phyloP scores from a whole-genome alignment of 2,888 invertebrate species.

The Celastrina argiolus region DNA sequence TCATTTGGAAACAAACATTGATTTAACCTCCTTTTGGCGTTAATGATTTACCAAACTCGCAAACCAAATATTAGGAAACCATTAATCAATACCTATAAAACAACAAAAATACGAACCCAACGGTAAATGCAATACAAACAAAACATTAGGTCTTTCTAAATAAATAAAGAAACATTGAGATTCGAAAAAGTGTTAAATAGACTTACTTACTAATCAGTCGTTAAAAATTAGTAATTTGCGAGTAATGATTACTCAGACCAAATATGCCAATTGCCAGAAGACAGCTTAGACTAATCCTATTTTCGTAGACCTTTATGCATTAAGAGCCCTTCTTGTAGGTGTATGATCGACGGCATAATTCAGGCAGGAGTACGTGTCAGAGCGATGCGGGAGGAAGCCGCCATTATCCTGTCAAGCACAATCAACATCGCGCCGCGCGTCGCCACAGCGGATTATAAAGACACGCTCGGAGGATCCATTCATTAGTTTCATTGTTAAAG shows the following conservation, averaged over 20 bases:
- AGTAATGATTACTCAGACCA: too few species aligned
- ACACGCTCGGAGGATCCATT: constrained; percentile 33
- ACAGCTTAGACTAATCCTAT: neutral
- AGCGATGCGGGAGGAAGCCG: constrained; percentile 71
- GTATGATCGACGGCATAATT: constrained; percentile 51
- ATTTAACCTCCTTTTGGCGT: neutral
- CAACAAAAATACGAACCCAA: neutral
- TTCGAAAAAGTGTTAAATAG: too few species aligned
- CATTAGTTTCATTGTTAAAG: constrained; percentile 31
- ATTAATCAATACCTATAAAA: neutral
- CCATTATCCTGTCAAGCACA: constrained; percentile 74
- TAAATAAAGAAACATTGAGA: too few species aligned
- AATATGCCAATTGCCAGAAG: too few species aligned
- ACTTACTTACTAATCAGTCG: too few species aligned
- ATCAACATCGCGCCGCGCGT: constrained; percentile 52
- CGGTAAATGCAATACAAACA: neutral
- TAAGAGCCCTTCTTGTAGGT: constrained; percentile 53
- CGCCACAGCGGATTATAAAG: constrained; percentile 43
- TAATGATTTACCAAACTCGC: neutral
- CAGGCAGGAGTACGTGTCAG: constrained; percentile 55
- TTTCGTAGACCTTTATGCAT: constrained; percentile 26
- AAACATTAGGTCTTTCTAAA: neutral
- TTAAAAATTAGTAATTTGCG: neutral
- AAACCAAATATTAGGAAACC: neutral
- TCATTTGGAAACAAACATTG: neutral